A percentile compares a stretch with the other conserved stretches of the same genome.
Conservation (phyloP, 2,797 vertebrate genomes). For the Enteromius mattozi region DNA sequence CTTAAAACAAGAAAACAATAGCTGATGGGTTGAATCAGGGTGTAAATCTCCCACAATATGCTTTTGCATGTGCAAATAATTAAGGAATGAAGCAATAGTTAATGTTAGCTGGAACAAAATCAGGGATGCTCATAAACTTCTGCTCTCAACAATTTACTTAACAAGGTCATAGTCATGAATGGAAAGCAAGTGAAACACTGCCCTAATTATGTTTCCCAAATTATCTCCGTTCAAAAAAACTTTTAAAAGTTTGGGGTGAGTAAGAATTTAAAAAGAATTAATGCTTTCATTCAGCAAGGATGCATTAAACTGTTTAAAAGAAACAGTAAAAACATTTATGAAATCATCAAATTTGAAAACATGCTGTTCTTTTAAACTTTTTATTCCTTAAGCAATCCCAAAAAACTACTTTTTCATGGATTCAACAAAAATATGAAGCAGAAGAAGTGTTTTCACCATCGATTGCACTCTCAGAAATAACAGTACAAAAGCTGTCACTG, state of each 20-base stretch:
- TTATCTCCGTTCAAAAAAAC: neutral
- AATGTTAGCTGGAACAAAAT: neutral
- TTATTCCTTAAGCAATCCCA: neutral
- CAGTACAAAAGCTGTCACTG: no score
- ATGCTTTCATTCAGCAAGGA: neutral
- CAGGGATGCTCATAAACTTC: neutral
- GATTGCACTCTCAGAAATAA: neutral
- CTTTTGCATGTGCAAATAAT: neutral
- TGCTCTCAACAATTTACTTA: neutral
- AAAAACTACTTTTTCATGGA: neutral
- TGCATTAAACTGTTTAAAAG: neutral
- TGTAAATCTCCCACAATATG: neutral
- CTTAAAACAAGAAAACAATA: neutral
- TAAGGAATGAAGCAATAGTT: neutral
- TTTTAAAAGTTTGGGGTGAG: neutral
- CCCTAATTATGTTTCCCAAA: neutral
- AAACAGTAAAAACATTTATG: neutral
- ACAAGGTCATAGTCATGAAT: neutral
- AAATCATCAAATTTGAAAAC: neutral
- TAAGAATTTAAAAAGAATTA: neutral
- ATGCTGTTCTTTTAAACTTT: neutral
- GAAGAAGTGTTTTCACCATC: neutral
- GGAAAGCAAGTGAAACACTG: neutral
- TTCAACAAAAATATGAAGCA: neutral
- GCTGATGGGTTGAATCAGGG: neutral